Conservation (phyloP, 2,888 invertebrate genomes). For the Tipula helvola region DNA sequence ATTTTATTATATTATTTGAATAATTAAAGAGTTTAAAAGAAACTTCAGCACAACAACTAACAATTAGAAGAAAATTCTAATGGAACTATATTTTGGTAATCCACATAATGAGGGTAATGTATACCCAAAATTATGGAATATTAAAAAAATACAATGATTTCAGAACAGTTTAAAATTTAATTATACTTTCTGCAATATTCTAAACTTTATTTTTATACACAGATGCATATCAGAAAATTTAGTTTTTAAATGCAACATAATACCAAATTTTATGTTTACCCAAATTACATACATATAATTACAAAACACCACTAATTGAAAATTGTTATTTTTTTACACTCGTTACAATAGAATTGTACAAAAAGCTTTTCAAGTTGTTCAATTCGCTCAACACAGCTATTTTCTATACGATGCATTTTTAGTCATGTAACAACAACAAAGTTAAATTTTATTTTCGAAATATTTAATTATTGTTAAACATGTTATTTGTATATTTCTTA, state of each 20-base stretch:
- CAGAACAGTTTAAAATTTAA: not conserved
- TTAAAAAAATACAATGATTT: no score
- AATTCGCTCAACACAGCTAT: not conserved
- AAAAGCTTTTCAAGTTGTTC: not conserved
- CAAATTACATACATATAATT: not conserved
- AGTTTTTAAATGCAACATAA: not conserved
- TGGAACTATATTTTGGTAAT: no score
- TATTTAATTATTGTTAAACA: not conserved
- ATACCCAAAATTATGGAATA: no score
- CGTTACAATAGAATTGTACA: not conserved
- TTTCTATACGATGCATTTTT: not conserved
- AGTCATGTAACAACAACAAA: not conserved
- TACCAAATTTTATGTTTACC: not conserved
- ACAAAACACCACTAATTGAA: not conserved
- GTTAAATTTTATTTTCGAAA: not conserved
- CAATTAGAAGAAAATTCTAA: no score
- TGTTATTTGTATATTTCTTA: not conserved
- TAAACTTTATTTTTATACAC: not conserved
- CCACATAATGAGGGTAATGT: no score
- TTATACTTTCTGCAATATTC: not conserved
- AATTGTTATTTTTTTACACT: not conserved
- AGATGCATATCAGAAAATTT: not conserved
- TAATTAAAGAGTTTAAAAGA: no score
- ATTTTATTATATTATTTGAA: no score
- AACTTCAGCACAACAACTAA: no score